A percentile compares a stretch with the other conserved stretches of the same genome.
phyloP scores from a whole-genome alignment of 1,140 invertebrate genomes.

The Eriosoma lanigerum region DNA sequence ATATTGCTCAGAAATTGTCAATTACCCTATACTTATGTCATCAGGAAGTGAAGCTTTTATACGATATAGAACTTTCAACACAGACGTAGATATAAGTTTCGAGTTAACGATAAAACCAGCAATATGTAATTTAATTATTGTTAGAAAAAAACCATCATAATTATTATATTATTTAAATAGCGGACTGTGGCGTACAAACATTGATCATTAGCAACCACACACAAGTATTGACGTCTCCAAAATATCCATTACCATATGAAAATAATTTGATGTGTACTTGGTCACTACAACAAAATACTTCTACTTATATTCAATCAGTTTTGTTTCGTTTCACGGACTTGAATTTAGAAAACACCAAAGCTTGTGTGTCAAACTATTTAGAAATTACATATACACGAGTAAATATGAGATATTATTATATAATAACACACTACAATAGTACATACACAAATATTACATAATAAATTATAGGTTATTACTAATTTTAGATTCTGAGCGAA shows the following conservation, averaged over 20 bases:
- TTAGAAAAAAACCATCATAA: background rate
- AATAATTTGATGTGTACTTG: constrained; percentile 10
- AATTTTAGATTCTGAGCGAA: background rate
- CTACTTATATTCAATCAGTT: background rate
- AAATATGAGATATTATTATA: background rate
- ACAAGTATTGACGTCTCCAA: constrained; percentile 11
- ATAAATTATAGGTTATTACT: background rate
- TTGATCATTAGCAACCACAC: background rate
- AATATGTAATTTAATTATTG: background rate
- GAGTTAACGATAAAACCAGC: constrained; percentile 24
- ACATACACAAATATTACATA: background rate
- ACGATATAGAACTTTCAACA: background rate
- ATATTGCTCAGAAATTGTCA: background rate
- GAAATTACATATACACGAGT: background rate
- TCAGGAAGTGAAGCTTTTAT: constrained; percentile 21
- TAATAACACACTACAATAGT: background rate
- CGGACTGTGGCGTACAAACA: background rate
- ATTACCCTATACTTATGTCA: background rate
- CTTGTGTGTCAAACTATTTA: constrained; percentile 23
- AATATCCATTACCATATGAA: background rate
- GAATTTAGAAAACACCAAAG: background rate
- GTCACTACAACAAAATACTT: background rate
- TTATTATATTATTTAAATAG: background rate
- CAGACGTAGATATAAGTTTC: background rate
- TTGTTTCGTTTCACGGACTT: constrained; percentile 21